These are phyloP conservation scores for Thalassaphorura encarpata DNA, from an alignment of 1,140 invertebrate genomes.

Conservation along the genomic window DNA sequence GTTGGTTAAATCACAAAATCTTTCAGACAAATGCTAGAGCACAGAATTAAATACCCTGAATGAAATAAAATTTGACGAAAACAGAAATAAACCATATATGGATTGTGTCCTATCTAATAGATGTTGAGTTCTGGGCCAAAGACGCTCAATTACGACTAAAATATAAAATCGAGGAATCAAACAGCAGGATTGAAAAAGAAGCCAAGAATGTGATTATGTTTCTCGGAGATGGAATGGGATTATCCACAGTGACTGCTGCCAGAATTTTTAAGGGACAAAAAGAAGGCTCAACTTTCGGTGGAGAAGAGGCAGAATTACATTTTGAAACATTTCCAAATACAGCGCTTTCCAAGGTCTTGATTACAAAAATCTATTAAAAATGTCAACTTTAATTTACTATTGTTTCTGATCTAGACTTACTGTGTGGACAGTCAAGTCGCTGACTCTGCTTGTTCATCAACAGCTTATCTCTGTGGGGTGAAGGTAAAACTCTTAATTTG, in stretches of 20 bases:
- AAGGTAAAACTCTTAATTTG: too few species aligned
- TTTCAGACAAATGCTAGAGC: too few species aligned
- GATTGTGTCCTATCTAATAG: too few species aligned
- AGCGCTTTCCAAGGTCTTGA: conserved; percentile 47
- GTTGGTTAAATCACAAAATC: too few species aligned
- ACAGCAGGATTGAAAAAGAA: background rate
- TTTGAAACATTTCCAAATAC: conserved; percentile 67
- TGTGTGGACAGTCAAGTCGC: conserved; percentile 38
- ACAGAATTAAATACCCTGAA: too few species aligned
- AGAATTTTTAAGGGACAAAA: conserved; percentile 45
- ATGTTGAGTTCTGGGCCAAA: conserved; percentile 1
- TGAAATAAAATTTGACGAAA: too few species aligned
- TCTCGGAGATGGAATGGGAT: conserved; percentile 64
- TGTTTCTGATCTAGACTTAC: too few species aligned
- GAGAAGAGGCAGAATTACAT: conserved; percentile 53
- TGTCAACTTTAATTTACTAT: too few species aligned
- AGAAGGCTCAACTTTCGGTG: conserved; percentile 22
- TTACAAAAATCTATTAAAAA: conserved; percentile 40
- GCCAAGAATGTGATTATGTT: conserved; percentile 64
- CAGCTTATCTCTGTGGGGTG: too few species aligned
- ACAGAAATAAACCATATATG: too few species aligned
- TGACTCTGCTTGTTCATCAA: conserved; percentile 44
- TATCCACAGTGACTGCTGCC: conserved; percentile 38
- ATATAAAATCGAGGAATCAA: background rate
- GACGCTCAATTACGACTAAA: background rate